These are phyloP conservation scores for Diachasmimorpha longicaudata DNA, from an alignment of 1,140 invertebrate genomes.

Conservation along the genomic window DNA sequence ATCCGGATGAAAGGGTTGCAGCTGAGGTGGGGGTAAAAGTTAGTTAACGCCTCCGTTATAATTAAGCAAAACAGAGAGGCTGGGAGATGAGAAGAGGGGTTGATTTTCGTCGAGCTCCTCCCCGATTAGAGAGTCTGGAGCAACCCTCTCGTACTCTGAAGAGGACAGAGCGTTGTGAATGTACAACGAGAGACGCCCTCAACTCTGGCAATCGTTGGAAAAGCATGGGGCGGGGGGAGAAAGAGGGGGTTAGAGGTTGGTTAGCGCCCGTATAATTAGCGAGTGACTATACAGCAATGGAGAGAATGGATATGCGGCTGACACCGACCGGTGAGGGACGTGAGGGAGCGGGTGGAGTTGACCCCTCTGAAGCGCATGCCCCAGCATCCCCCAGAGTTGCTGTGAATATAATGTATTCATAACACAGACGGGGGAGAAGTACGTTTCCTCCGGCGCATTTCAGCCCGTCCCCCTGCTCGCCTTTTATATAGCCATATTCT, in stretches of 20 bases:
- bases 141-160: neutral
- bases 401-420: slow-evolving; percentile 35
- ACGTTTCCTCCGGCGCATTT: slow-evolving; percentile 12
- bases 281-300: slow-evolving; percentile 7
- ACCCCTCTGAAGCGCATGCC: slow-evolving; percentile 29
- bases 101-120: slow-evolving; percentile 23
- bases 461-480: neutral
- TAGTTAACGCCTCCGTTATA: slow-evolving; percentile 35
- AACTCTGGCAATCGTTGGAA: neutral
- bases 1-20: slow-evolving; percentile 23
- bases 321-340: neutral
- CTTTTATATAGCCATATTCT: slow-evolving; percentile 15
- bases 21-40: slow-evolving; percentile 20
- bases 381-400: slow-evolving; percentile 21
- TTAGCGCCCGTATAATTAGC: slow-evolving; percentile 40
- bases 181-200: neutral
- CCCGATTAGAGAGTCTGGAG: neutral
- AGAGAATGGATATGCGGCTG: slow-evolving; percentile 12
- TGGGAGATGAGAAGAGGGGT: neutral
- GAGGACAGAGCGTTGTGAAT: slow-evolving; percentile 9
- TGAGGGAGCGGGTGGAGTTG: slow-evolving; percentile 17
- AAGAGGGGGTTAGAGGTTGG: slow-evolving; percentile 12
- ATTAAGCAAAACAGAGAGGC: slow-evolving; percentile 33
- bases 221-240: too few species aligned
- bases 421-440: slow-evolving; percentile 31